A percentile compares a stretch with the other conserved stretches of the same genome.
Evolutionary conservation across 1,140 invertebrate species (phyloP).

Genomic region (Drosophila dunni): DNA sequence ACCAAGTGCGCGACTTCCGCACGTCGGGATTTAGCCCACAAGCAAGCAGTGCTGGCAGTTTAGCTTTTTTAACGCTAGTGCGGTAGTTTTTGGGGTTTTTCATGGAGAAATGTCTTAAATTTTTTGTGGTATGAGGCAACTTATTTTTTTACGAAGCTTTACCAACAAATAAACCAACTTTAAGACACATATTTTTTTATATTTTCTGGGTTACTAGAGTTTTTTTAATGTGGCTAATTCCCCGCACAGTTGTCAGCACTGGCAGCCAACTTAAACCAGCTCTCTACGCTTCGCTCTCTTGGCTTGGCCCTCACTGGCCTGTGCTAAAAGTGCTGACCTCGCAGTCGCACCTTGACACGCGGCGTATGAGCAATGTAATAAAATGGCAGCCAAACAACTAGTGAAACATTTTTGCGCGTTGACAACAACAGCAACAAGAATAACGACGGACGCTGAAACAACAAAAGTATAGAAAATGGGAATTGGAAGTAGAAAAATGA

Average conservation of each 20-base stretch:
- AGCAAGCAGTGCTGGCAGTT: background rate
- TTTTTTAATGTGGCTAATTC: background rate
- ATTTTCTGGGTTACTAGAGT: too few relatives aligned
- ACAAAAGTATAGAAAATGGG: background rate
- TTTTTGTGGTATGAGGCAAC: too few relatives aligned
- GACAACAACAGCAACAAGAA: constrained; percentile 13
- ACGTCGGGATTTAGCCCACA: constrained; percentile 39
- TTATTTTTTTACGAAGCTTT: too few relatives aligned
- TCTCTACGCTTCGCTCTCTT: background rate
- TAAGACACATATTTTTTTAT: too few relatives aligned
- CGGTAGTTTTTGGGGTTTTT: too few relatives aligned
- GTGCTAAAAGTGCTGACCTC: constrained; percentile 59
- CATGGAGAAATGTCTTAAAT: too few relatives aligned
- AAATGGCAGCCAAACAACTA: constrained; percentile 44
- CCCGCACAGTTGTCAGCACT: background rate
- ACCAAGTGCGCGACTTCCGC: constrained; percentile 53
- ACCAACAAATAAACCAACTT: too few relatives aligned
- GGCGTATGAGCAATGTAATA: constrained; percentile 59
- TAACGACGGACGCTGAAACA: background rate
- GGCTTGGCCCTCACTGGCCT: background rate
- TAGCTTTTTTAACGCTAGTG: too few relatives aligned
- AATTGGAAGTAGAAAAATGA: background rate
- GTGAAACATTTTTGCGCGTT: constrained; percentile 48
- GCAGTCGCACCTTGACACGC: constrained; percentile 59
- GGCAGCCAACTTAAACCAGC: background rate